Evolutionary conservation across 2,888 invertebrate species (phyloP).

Genomic region (Drosophila peninsularis): DNA sequence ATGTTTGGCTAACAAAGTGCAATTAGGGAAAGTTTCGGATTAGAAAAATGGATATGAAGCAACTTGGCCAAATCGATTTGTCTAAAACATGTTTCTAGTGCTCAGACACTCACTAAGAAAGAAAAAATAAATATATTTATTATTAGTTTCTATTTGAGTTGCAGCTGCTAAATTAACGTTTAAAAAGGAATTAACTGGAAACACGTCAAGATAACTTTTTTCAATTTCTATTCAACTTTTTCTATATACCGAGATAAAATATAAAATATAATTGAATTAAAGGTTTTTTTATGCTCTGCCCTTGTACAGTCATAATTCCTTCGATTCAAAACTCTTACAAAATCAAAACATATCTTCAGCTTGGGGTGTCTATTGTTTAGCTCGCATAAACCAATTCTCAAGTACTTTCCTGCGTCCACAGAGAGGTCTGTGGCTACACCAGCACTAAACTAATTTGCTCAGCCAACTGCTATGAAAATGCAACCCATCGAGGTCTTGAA

Average conservation of each 20-base stretch:
- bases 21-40: slow-evolving; percentile 70
- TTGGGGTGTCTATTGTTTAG: background rate
- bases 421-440: slow-evolving; percentile 46
- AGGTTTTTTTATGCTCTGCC: too few species aligned
- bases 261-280: background rate
- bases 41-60: slow-evolving; percentile 29
- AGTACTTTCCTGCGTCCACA: slow-evolving; percentile 9
- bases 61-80: slow-evolving; percentile 31
- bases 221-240: too few species aligned
- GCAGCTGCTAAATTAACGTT: background rate
- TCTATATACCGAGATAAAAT: background rate
- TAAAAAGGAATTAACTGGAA: background rate
- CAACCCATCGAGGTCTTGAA: slow-evolving; percentile 41
- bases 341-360: background rate
- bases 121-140: background rate
- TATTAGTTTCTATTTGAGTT: background rate
- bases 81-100: background rate
- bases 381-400: slow-evolving; percentile 2
- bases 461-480: slow-evolving; percentile 67
- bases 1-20: slow-evolving; percentile 70
- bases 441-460: slow-evolving; percentile 57
- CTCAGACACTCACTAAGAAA: background rate
- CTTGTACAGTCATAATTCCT: too few species aligned
- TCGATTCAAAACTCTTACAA: background rate
- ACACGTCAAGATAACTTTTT: too few species aligned